Base-by-base conservation (phyloP, 2,888 invertebrate species). In the Achlya flavicornis region DNA sequence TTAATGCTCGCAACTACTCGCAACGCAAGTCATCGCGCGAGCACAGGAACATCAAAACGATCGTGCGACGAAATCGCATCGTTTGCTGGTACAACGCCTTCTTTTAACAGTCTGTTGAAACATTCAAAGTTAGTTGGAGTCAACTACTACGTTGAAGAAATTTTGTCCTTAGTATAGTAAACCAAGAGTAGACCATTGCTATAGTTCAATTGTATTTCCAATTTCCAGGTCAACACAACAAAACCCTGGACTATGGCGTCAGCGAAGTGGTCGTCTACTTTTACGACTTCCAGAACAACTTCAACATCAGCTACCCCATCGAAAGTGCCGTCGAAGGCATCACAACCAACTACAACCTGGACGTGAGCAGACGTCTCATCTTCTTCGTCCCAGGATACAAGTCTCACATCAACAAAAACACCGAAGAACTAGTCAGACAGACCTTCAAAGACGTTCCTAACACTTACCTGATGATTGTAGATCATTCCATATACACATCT, bases 321-420 rank as follows among this genome's bases (percentile, higher is more conserved):
- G 81, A 87, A 19, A 72, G 70, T 0, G 92, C 91, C 0, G 82
- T 79, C 0, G 80, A 85, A 57, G 84, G 84, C 0, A 80, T 93
- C 64, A 86, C 84, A 1, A 68, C 71, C 4, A 70, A 71, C 10
- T 90, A 91, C 71, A 91, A 90, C 64, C 69, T 93, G 0, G 92
- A 93, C 62, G 66, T 88, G 4, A 79, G 87, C 1, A 85, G 80
- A 57, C 85, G 85, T n/a, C 78, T 93, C 0, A 84, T 92, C 58
- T 85, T 93, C 72, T 92, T 91, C 74, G 91, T 91, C 0, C 91
- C 93, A 0, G 93, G 93, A 1, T 93, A 92, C 77, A 92, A 92
- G 69, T 90, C 92, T 0, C 86, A 92, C 63, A 91, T 93, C 48
- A 80, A 77, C 65, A 88, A 82, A 63, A 86, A 87, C 10, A 89